Evolutionary conservation across 2,113 vertebrate species (phyloP).

Genomic region (Canis aureus): DNA sequence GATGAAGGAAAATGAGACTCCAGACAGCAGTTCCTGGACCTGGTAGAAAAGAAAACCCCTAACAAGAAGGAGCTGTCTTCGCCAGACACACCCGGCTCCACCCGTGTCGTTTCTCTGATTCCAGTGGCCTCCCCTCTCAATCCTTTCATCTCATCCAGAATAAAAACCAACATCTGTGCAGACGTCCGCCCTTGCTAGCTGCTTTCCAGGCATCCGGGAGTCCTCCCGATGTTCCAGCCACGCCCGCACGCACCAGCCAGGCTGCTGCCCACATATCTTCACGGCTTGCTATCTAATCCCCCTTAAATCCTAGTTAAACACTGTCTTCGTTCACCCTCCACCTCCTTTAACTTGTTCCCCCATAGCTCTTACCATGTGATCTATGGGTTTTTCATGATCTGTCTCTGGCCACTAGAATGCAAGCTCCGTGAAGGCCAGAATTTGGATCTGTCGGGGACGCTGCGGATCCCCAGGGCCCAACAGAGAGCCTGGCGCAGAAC

Average conservation of each 20-base stretch:
- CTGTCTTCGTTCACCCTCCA: not conserved
- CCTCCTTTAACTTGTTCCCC: not conserved
- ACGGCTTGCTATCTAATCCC: not conserved
- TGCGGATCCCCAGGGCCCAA: not conserved
- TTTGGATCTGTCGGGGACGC: not conserved
- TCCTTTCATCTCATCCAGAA: not conserved
- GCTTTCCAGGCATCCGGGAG: not conserved
- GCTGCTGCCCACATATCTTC: not conserved
- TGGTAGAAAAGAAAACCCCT: not conserved
- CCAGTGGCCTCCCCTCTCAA: not conserved
- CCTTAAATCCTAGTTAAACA: not conserved
- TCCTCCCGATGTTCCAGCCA: not conserved
- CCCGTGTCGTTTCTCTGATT: not conserved
- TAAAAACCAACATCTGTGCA: not conserved
- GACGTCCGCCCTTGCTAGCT: not conserved
- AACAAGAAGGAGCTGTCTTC: not conserved
- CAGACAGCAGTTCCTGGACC: not conserved
- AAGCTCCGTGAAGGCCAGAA: not conserved
- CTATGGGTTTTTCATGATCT: not conserved
- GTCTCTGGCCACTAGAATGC: not conserved
- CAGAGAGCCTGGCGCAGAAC: fast-evolving
- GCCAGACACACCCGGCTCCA: not conserved
- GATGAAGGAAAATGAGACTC: not conserved
- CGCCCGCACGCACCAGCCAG: fast-evolving
- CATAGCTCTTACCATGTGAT: not conserved